These are phyloP conservation scores for Drosophila carrolli DNA, from an alignment of 1,140 invertebrate species.

Conservation along the genomic window DNA sequence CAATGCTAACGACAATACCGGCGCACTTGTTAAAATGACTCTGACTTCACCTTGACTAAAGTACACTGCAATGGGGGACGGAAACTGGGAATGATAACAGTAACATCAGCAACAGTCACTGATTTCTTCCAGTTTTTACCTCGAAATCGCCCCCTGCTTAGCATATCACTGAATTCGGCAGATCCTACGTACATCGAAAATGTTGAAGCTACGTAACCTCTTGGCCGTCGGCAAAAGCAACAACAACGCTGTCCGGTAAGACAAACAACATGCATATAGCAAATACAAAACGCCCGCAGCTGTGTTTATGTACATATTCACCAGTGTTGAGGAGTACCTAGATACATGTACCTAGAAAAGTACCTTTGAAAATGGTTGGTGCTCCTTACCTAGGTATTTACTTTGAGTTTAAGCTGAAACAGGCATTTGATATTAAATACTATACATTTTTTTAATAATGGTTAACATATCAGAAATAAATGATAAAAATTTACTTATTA, in stretches of 20 bases:
- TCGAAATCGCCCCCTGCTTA: conserved; percentile 14
- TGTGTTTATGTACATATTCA: conserved; percentile 10
- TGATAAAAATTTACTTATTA: too few species aligned
- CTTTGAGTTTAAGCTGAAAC: too few species aligned
- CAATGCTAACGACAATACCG: conserved; percentile 22
- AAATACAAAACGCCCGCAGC: conserved; percentile 1
- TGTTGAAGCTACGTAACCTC: conserved; percentile 74
- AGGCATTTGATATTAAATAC: too few species aligned
- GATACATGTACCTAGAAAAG: background rate
- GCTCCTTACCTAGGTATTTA: too few species aligned
- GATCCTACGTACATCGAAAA: conserved; percentile 37
- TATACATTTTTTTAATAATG: too few species aligned
- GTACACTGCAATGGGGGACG: conserved; percentile 57
- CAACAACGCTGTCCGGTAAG: conserved; percentile 53
- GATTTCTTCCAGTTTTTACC: conserved; percentile 57
- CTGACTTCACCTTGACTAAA: conserved; percentile 81
- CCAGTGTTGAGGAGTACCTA: conserved; percentile 1
- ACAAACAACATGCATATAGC: conserved; percentile 15
- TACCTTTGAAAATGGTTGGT: too few species aligned
- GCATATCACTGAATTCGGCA: conserved; percentile 9
- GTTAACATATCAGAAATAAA: too few species aligned
- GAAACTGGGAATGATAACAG: conserved; percentile 57
- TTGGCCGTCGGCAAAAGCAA: conserved; percentile 40
- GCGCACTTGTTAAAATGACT: conserved; percentile 61
- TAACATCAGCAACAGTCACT: conserved; percentile 49